Evolutionary conservation across 2,113 vertebrate species (phyloP), one percentile per base, ranked within the genome.

Genomic region (Nesoenas mayeri): DNA sequence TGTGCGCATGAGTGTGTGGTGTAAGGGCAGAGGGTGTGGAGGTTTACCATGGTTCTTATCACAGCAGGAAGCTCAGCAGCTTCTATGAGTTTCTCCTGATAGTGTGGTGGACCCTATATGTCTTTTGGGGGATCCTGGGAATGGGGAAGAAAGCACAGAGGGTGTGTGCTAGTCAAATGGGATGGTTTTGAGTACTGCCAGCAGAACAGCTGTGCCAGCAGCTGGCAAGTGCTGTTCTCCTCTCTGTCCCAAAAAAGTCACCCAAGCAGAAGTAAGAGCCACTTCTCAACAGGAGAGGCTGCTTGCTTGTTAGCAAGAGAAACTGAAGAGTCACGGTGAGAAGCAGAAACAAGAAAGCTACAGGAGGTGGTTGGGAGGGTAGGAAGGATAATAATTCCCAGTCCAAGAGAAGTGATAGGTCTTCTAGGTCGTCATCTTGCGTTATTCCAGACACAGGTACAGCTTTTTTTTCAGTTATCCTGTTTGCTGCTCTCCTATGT

Each of bases 1-100:
- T 42, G 36, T 0, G 0, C 1, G 0, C 7, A 0, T 21, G 24
- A 28, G 34, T 5, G 2, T 18, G 60, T 26, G 56, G 51, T 80
- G 32, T 54, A 44, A 78, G 53, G 56, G 51, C 31, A 56, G 47
- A 57, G 29, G 20, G 26, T 60, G 40, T 10, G 20, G 60, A 84
- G 71, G 51, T 77, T 93, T 86, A 31, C 42, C 0, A 0, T 25
- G 51, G 24, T 44, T 54, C 17, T 48, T 67, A 10, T 42, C 20
- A 11, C 12, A 79, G 40, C 17, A 66, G 50, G 13, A 87, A 77
- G 51, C 15, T 87, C 60, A 56, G 48, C 40, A 58, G 70, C 72
- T 88, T 57, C 48, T 82, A 1, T 38, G n/a, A 54, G 50, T 88
- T 66, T 62, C 25, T 91, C 12, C 31, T 26, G 47, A 36, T 50